Conservation (phyloP, 2,888 invertebrate species). For the Dascillus cervinus region DNA sequence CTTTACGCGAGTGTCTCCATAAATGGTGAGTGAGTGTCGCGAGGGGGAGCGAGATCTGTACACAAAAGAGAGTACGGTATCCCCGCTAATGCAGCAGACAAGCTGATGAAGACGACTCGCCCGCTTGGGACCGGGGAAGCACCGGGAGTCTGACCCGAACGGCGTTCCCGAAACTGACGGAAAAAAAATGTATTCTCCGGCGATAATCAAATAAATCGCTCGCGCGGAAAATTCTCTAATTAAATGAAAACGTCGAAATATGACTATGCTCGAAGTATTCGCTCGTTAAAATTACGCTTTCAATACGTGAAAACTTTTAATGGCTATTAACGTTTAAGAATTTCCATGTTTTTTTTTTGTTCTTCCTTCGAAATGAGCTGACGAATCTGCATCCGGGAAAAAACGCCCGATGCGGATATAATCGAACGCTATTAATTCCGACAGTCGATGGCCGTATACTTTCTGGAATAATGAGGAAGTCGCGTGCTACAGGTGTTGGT, state of each 20-base stretch:
- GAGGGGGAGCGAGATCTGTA: constrained; percentile 22
- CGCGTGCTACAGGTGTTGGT: constrained; percentile 39
- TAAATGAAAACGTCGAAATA: background rate
- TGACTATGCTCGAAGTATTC: constrained; percentile 13
- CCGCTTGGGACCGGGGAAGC: constrained; percentile 32
- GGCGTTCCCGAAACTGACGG: constrained; percentile 18
- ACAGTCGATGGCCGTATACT: constrained; percentile 34
- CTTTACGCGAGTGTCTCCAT: constrained; percentile 27
- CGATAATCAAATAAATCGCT: too few species aligned
- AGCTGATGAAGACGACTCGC: constrained; percentile 41
- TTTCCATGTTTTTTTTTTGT: background rate
- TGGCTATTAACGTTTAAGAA: constrained; percentile 20
- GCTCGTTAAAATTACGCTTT: constrained; percentile 29
- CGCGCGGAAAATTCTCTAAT: constrained; percentile 2
- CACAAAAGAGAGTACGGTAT: constrained; percentile 26
- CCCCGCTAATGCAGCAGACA: constrained; percentile 38
- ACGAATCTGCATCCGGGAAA: background rate
- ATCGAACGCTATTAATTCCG: constrained; percentile 39
- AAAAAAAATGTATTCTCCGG: too few species aligned
- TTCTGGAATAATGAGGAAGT: constrained; percentile 37
- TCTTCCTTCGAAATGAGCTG: background rate
- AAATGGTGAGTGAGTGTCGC: constrained; percentile 36
- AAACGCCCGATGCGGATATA: constrained; percentile 27
- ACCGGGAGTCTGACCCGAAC: constrained; percentile 24
- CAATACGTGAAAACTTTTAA: constrained; percentile 31